phyloP scores from a whole-genome alignment of 1,140 invertebrate species.

The Alviniconcha marisindica region DNA sequence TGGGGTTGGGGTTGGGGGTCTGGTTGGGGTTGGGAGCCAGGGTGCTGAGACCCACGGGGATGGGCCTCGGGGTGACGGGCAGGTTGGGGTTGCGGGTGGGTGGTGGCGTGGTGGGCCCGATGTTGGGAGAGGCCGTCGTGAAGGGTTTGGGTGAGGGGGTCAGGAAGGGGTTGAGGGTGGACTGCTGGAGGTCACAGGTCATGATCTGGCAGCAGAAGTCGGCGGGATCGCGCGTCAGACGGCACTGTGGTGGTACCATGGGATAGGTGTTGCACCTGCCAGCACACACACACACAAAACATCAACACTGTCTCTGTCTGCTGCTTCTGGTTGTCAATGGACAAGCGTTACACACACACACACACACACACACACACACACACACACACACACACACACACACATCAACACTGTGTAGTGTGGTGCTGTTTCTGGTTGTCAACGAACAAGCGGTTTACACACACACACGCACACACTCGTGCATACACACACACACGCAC shows the following conservation, averaged over 20 bases:
- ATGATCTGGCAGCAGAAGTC: conserved; percentile 61
- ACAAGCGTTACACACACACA: no score
- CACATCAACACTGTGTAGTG: no score
- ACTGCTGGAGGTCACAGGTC: conserved; percentile 48
- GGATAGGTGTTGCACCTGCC: conserved; percentile 59
- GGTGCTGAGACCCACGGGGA: conserved; percentile 39
- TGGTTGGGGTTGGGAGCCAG: not conserved
- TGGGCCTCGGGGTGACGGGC: conserved; percentile 18
- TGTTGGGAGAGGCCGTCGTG: conserved; percentile 41
- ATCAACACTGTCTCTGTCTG: no score
- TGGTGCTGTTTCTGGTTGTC: no score
- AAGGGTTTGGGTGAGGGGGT: conserved; percentile 2
- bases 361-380: no score
- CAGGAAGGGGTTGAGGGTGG: conserved; percentile 34
- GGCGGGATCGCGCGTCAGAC: conserved; percentile 56
- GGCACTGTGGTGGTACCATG: conserved; percentile 51
- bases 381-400: no score
- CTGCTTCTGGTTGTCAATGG: no score
- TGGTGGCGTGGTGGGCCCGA: not conserved
- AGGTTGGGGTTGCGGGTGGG: not conserved
- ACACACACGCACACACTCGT: no score
- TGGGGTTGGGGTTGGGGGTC: not conserved
- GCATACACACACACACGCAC: no score
- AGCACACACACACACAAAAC: not conserved
- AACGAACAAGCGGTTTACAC: no score